Base-by-base conservation (phyloP, 2,113 vertebrate species). In the Globicephala melas region DNA sequence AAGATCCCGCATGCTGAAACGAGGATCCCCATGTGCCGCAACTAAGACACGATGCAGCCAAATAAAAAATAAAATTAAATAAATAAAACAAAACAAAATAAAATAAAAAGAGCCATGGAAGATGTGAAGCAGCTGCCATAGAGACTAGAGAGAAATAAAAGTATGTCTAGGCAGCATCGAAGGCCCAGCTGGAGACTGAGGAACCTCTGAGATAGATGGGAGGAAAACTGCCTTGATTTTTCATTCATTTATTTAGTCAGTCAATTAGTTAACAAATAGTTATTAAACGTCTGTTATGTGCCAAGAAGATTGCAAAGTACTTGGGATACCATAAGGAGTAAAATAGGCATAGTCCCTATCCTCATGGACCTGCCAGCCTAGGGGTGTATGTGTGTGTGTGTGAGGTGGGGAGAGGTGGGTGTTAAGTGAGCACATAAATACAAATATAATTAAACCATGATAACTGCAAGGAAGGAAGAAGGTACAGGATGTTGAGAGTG, bases 381-480 rank as follows among this genome's bases (percentile, higher is more conserved):
- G 77, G 53, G 13, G 65, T 93, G 47, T 50, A 1, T 50, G 47
- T 50, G 84, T 94, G 41, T 44, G 31, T 73, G 50, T 26, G 23
- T 53, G 76, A n/a, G 76, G 20, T 21, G 33, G 31, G 50, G 12
- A 26, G 55, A 14, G n/a, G 17, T 20, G 18, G 36, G 20, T 55
- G 62, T 73, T 86, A 92, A 84, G 83, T 73, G 96, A 96, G 55
- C 62, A 90, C 8, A 50, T 38, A 74, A 50, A 84, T 79, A 74
- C 41, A 88, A 71, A 68, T 80, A 63, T 70, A 73, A 65, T 81
- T 93, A 92, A 62, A 31, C 6, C 31, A 41, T 73, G 70, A 67
- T 83, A 86, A 90, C n/a, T 50, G 11, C n/a, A 86, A 81, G 68
- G 88, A 97, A 50, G 58, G 21, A 79, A 79, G 47, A 89, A 92